Evolutionary conservation across 2,113 vertebrate species (phyloP).

Genomic region (Greenwoodochromis staneri): DNA sequence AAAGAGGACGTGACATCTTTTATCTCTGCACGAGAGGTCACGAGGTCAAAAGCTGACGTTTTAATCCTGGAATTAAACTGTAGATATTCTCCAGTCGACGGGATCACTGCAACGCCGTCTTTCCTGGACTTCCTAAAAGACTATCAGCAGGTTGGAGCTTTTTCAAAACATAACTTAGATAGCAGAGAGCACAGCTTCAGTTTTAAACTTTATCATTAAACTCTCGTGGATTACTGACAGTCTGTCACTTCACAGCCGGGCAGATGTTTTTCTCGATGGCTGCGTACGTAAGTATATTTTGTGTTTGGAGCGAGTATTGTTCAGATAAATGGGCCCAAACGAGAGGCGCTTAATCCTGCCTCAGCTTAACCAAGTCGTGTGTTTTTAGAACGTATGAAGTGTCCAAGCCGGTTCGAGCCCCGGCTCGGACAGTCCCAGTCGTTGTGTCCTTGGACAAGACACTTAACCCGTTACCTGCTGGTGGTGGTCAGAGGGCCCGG

Average conservation of each 20-base stretch:
- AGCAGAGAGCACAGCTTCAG: not conserved
- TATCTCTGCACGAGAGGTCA: not conserved
- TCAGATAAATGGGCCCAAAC: not conserved
- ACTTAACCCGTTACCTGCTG: not conserved
- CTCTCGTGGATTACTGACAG: not conserved
- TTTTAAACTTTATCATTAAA: not conserved
- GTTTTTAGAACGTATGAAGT: not conserved
- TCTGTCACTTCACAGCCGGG: not conserved
- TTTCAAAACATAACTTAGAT: not conserved
- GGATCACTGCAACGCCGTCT: not conserved
- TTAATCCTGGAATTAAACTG: not conserved
- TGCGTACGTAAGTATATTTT: not conserved
- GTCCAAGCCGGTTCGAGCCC: fast-evolving
- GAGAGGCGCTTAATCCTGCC: not conserved
- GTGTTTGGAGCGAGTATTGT: not conserved
- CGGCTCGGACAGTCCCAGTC: fast-evolving
- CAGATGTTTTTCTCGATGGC: not conserved
- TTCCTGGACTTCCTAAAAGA: not conserved
- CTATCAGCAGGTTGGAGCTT: not conserved
- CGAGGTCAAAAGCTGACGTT: not conserved
- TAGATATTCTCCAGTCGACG: not conserved
- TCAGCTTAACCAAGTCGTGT: not conserved
- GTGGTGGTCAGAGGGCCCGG: not conserved
- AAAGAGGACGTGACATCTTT: not conserved
- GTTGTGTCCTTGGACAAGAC: too few species aligned